These are phyloP conservation scores for Pedionomus torquatus DNA, from an alignment of 2,113 vertebrate genomes.

Conservation along the genomic window DNA sequence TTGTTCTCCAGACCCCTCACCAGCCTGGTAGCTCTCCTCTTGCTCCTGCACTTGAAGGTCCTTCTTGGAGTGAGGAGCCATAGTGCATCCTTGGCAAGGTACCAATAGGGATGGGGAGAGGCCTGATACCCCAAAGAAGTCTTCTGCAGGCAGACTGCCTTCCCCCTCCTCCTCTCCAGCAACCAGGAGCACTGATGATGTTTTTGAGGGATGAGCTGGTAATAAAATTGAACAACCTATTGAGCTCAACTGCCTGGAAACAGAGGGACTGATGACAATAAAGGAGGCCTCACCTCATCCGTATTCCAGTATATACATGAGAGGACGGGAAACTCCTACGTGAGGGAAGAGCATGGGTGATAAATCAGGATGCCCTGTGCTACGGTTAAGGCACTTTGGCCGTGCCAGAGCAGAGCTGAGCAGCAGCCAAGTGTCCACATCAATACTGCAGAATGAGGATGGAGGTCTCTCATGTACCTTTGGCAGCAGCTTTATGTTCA, in stretches of 20 bases:
- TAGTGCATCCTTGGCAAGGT: neutral
- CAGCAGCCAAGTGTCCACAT: conserved; percentile 27
- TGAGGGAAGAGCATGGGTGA: neutral
- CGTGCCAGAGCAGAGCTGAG: neutral
- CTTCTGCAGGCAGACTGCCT: neutral
- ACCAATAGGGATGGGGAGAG: neutral
- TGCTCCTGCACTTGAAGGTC: too few relatives aligned
- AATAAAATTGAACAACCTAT: neutral
- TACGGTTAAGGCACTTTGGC: neutral
- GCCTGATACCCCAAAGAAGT: neutral
- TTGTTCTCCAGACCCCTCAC: too few relatives aligned
- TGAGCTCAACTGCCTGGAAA: neutral
- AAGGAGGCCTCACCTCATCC: neutral
- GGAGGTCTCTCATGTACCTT: neutral
- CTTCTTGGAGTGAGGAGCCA: too few relatives aligned
- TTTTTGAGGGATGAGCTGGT: neutral
- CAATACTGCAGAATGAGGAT: neutral
- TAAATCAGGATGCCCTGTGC: conserved; percentile 1
- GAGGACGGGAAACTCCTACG: neutral
- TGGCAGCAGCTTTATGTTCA: neutral
- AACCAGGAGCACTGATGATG: neutral
- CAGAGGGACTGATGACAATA: neutral
- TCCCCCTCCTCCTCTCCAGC: neutral
- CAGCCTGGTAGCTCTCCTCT: too few relatives aligned
- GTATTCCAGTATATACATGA: neutral